These are phyloP conservation scores for Drosophila melanosoma DNA, from an alignment of 2,888 invertebrate genomes.

Conservation along the genomic window DNA sequence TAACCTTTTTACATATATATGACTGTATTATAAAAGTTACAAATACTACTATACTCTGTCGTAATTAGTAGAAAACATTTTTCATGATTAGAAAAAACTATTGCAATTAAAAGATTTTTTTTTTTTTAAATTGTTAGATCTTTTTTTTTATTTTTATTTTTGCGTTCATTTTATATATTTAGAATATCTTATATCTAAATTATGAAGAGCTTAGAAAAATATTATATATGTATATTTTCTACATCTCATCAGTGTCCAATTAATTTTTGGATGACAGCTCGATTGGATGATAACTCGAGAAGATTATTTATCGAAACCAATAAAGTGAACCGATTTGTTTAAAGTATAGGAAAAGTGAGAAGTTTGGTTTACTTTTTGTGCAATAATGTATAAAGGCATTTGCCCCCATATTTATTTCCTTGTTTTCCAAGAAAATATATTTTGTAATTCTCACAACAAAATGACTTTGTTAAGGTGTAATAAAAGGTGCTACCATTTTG, in stretches of 20 bases:
- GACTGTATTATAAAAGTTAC: neutral
- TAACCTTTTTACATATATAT: neutral
- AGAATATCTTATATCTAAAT: too few species aligned
- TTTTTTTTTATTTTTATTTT: too few species aligned
- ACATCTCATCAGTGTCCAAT: neutral
- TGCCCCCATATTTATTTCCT: neutral
- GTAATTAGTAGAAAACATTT: too few species aligned
- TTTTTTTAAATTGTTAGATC: too few species aligned
- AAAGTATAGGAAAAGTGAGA: neutral
- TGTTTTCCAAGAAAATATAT: neutral
- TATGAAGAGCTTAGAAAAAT: neutral
- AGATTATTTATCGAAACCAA: neutral
- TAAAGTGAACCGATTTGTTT: neutral
- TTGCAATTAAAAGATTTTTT: too few species aligned
- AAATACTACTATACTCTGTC: too few species aligned
- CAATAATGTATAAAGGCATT: neutral
- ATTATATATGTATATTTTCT: neutral
- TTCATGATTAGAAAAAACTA: too few species aligned
- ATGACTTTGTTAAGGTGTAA: slow-evolving; percentile 13
- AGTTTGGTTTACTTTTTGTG: neutral
- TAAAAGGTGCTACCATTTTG: neutral
- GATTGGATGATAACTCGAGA: neutral
- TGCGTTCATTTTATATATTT: too few species aligned
- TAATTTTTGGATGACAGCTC: too few species aligned
- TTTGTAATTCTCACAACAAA: slow-evolving; percentile 16